Evolutionary conservation across 2,888 invertebrate species (phyloP).

Genomic region (Lochmaea crataegi): DNA sequence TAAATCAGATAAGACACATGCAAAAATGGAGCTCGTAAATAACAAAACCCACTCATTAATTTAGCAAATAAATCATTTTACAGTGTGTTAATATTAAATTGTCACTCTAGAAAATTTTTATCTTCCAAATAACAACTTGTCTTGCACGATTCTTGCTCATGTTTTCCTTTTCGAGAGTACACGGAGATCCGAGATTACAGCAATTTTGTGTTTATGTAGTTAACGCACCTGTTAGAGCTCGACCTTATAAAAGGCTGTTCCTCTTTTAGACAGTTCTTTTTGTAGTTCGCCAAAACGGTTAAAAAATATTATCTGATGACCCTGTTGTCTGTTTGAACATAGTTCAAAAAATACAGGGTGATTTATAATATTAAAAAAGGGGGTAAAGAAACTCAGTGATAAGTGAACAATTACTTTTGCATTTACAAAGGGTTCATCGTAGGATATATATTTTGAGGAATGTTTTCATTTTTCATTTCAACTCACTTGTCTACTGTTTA

Average conservation of each 20-base stretch:
- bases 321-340: not conserved
- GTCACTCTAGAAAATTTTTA: constrained; percentile 56
- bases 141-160: constrained; percentile 49
- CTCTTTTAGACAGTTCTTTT: not conserved
- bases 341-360: not conserved
- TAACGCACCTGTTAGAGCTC: constrained; percentile 18
- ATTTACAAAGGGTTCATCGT: too few species aligned
- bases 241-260: not conserved
- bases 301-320: not conserved
- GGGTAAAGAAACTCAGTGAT: too few species aligned
- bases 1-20: constrained; percentile 50
- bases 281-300: not conserved
- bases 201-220: constrained; percentile 27
- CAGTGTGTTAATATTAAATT: constrained; percentile 58
- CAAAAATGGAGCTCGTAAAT: constrained; percentile 51
- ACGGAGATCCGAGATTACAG: constrained; percentile 31
- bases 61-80: constrained; percentile 53
- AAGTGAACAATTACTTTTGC: too few species aligned
- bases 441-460: too few species aligned
- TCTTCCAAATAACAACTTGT: constrained; percentile 49
- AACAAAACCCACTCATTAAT: constrained; percentile 50
- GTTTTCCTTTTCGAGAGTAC: constrained; percentile 33
- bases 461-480: too few species aligned
- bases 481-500: too few species aligned
- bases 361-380: too few species aligned